Evolutionary conservation across 2,113 vertebrate species (phyloP).

Genomic region (Pseudopodoces humilis): DNA sequence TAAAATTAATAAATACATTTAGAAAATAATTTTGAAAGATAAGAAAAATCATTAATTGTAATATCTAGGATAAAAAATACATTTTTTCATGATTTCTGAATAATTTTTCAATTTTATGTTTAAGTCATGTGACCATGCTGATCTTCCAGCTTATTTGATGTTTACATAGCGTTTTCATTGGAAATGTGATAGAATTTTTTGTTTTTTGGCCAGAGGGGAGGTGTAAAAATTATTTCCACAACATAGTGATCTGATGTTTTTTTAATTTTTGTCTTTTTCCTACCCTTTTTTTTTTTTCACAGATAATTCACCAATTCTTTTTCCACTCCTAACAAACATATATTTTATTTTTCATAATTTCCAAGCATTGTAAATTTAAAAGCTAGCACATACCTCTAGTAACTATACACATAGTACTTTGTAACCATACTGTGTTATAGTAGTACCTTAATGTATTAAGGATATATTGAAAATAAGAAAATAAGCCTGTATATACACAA

Average conservation of each 20-base stretch:
- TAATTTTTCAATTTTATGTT: not conserved
- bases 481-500: not conserved
- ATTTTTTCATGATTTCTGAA: not conserved
- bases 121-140: not conserved
- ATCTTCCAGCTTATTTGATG: accelerated
- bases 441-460: not conserved
- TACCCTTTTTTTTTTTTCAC: not conserved
- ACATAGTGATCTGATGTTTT: accelerated
- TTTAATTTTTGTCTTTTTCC: no score
- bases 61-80: not conserved
- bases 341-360: not conserved
- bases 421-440: accelerated
- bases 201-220: accelerated
- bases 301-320: not conserved
- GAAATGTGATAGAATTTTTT: not conserved
- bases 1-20: not conserved
- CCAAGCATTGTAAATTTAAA: not conserved
- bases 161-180: not conserved
- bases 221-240: not conserved
- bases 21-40: not conserved
- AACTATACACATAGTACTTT: not conserved
- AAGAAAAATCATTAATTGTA: not conserved
- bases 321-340: accelerated
- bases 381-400: not conserved
- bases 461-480: not conserved